These are phyloP conservation scores for Plectropomus leopardus DNA, from an alignment of 2,113 vertebrate species.

Conservation along the genomic window DNA sequence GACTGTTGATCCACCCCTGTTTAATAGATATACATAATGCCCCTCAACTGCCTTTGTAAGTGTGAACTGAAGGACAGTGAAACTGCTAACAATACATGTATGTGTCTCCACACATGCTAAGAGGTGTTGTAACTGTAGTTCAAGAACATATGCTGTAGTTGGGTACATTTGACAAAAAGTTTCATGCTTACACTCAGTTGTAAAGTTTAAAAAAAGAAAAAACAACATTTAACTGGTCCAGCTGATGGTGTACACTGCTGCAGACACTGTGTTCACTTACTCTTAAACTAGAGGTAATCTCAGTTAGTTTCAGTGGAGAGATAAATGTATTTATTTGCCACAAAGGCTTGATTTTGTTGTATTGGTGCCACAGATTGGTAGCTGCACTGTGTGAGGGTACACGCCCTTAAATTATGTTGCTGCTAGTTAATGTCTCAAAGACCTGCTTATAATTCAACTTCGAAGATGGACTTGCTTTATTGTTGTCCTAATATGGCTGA, in stretches of 20 bases:
- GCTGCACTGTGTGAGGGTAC: constrained; percentile 71
- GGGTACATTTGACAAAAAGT: neutral
- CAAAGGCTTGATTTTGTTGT: constrained; percentile 52
- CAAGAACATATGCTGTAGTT: neutral
- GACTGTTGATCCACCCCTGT: constrained; percentile 4
- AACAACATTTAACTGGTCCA: neutral
- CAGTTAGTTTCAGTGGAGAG: constrained; percentile 32
- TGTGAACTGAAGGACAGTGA: constrained; percentile 13
- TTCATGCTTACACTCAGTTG: neutral
- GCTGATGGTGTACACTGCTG: constrained; percentile 26
- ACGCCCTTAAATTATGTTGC: constrained; percentile 63
- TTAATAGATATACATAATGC: constrained; percentile 16
- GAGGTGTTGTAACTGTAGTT: constrained; percentile 4
- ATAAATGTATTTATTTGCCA: constrained; percentile 62
- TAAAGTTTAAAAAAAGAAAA: neutral
- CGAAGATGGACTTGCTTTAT: constrained; percentile 54
- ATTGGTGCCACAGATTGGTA: constrained; percentile 65
- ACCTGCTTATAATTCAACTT: constrained; percentile 69
- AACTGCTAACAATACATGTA: constrained; percentile 1
- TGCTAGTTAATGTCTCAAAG: constrained; percentile 76
- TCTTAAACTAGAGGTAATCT: constrained; percentile 37
- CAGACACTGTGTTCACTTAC: constrained; percentile 30
- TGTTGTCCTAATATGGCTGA: constrained; percentile 45
- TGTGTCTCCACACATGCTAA: constrained; percentile 1
- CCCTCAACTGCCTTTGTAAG: constrained; percentile 25